Evolutionary conservation across 2,113 vertebrate genomes (phyloP), one percentile per base, ranked within the genome.

Genomic region (Orientallactaga bullata): DNA sequence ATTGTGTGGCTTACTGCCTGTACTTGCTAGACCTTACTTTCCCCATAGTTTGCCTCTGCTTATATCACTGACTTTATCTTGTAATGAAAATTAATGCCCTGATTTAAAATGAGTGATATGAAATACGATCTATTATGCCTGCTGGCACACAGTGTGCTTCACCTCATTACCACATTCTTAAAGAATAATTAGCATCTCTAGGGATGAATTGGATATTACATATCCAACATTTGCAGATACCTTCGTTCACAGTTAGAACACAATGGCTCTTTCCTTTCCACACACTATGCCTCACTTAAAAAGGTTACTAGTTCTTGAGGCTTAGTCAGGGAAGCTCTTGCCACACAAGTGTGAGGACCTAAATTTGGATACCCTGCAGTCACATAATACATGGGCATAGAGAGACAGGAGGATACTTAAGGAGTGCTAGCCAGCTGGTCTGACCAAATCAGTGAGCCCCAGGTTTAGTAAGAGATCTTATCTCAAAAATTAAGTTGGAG

Each of bases 81-180:
- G 88, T 87, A 92, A 80, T 42, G 74, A 97, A 94, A 93, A 96
- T 80, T 39, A 84, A 4, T 84, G 30, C 26, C 32, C 61, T 74
- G 72, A 81, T 76, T 92, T 89, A 95, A 47, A 96, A 95, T 42
- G 71, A 98, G 21, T 37, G 91, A 95, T 88, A 94, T 69, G 35
- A 58, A 83, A 88, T 74, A 77, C 2, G 82, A 95, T 76, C 93
- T 80, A 84, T 92, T 91, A 66, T 13, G 73, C 85, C 76, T 94
- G 78, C 71, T 95, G 89, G 85, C 84, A 94, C 60, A 32, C 13
- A 80, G 74, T 79, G 66, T 72, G 61, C 73, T 96, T 84, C n/a
- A 91, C 80, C 95, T 96, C 83, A 93, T 94, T 96, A 94, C 93
- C 35, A 82, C 88, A 95, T 92, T 97, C 91, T 95, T 96, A 90